Evolutionary conservation across 2,113 vertebrate species (phyloP), one percentile per base, ranked within the genome.

Genomic region (Lontra canadensis): DNA sequence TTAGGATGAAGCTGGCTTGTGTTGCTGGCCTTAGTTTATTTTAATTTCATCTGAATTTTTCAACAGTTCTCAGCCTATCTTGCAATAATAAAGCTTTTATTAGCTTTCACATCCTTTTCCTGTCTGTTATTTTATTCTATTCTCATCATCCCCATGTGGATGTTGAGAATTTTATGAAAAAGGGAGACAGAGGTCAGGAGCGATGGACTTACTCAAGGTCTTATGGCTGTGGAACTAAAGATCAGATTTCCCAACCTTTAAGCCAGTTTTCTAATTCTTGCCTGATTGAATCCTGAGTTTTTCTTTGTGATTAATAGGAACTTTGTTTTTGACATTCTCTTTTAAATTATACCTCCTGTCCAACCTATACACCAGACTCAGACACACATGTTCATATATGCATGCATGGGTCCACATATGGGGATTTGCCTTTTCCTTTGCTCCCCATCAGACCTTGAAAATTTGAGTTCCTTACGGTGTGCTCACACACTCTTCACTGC

Each of bases 71-170:
- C 49, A 57, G 71, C 26, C 81, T 94, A 34, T 94, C 84, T 84
- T 73, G 29, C 9, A 97, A 44, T 52, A 93, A 91, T 88, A 82
- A 90, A 92, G 18, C 25, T 36, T 87, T 94, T 84, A 86, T 57
- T 93, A 69, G 78, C 89, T 89, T 88, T 93, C n/a, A 87, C 90
- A 95, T 90, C 74, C 78, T 94, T 98, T 95, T 52, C 29, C 79
- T 81, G 84, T 57, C 52, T 63, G n/a, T 59, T 88, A 80, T 49
- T 94, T 95, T 69, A 86, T 92, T 94, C 88, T 84, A n/a, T 90
- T 94, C 55, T 76, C 57, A 69, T 14, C 34, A 61, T 44, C 63
- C 73, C 31, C 61, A 1, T 49, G 26, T 95, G 39, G 25, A 73
- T 93, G 39, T 82, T 97, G 88, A 85, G 81, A 92, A 80, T 81